Evolutionary conservation across 1,140 invertebrate species (phyloP).

Genomic region (Dinoponera quadriceps): DNA sequence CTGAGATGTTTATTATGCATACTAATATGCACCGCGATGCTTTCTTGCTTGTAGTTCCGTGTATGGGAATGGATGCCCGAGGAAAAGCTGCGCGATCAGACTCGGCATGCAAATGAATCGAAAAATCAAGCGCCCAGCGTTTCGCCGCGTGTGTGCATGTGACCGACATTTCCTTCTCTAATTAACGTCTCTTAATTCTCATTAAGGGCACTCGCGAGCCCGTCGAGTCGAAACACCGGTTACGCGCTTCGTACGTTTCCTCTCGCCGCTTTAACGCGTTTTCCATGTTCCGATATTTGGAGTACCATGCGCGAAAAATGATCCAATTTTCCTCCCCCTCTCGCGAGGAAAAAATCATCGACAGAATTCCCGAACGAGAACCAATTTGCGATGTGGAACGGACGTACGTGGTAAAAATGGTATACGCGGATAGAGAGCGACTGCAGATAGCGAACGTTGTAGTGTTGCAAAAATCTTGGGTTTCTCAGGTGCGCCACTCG

Average conservation of each 20-base stretch:
- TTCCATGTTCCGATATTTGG: not conserved
- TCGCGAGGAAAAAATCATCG: conserved; percentile 1
- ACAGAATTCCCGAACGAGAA: not conserved
- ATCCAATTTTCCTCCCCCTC: not conserved
- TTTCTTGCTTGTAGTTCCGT: conserved; percentile 43
- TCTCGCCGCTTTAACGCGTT: not conserved
- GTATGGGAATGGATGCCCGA: not conserved
- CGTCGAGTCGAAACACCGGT: not conserved
- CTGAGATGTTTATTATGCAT: conserved; percentile 60
- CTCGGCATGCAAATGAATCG: conserved; percentile 8
- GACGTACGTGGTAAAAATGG: not conserved
- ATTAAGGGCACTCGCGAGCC: not conserved
- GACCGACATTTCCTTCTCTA: not conserved
- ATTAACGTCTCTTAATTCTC: not conserved
- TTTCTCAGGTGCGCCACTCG: not conserved
- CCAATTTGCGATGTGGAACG: conserved; percentile 12
- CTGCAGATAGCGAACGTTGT: not conserved
- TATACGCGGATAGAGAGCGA: not conserved
- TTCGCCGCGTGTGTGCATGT: no score
- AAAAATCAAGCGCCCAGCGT: not conserved
- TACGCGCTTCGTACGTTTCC: not conserved
- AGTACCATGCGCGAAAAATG: not conserved
- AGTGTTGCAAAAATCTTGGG: not conserved
- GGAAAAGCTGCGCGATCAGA: not conserved
- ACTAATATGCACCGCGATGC: conserved; percentile 36